Evolutionary conservation across 2,113 vertebrate species (phyloP).

Genomic region (Ceyx melanurus): DNA sequence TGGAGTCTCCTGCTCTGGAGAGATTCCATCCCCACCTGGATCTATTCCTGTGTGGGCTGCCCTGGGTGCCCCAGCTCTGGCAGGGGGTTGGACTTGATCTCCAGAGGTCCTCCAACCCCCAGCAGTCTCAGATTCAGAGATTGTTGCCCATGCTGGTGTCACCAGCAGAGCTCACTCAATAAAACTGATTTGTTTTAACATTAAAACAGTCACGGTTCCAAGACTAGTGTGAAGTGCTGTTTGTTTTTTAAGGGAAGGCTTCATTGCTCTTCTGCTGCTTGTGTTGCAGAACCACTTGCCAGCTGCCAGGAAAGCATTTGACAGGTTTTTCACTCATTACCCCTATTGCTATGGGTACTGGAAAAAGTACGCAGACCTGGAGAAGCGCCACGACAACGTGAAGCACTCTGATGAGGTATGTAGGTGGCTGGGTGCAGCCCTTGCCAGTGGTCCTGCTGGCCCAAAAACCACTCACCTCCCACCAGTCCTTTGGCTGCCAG

Average conservation of each 20-base stretch:
- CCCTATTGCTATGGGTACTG: slow-evolving; percentile 99
- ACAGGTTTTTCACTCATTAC: slow-evolving; percentile 92
- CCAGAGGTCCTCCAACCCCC: no score
- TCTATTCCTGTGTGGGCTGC: no score
- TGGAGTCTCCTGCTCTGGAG: no score
- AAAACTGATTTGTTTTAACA: accelerated
- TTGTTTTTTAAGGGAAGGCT: not conserved
- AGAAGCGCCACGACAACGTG: slow-evolving; percentile 88
- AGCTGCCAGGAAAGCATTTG: slow-evolving; percentile 90
- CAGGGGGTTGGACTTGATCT: no score
- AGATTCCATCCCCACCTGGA: no score
- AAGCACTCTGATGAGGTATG: slow-evolving; percentile 95
- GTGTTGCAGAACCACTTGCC: slow-evolving; percentile 85
- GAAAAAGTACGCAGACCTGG: slow-evolving; percentile 98
- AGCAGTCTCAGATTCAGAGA: no score
- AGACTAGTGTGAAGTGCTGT: accelerated
- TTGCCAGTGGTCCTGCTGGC: slow-evolving; percentile 72
- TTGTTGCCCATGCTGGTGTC: not conserved
- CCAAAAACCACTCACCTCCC: slow-evolving; percentile 69
- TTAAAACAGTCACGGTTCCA: not conserved
- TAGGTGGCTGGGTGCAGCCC: slow-evolving; percentile 54
- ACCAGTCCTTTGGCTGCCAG: slow-evolving; percentile 74
- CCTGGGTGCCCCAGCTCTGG: no score
- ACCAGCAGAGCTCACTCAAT: not conserved
- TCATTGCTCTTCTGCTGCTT: not conserved